phyloP scores from a whole-genome alignment of 2,113 vertebrate genomes.

The Antechinus flavipes region DNA sequence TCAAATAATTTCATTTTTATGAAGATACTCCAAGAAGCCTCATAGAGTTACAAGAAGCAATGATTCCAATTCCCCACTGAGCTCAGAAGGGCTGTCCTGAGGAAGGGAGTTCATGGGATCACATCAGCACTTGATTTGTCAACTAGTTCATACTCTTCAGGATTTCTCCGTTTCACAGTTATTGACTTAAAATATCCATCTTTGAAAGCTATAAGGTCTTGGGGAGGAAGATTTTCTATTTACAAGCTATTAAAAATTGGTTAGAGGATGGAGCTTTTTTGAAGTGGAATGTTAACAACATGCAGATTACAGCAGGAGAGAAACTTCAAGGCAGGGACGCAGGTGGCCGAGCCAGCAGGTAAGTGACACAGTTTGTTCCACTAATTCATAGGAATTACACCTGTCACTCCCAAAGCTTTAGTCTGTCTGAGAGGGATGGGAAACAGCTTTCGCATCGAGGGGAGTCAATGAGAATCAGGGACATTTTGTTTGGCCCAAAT shows the following conservation, averaged over 20 bases:
- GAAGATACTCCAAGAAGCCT: not conserved
- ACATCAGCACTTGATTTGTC: not conserved
- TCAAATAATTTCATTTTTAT: not conserved
- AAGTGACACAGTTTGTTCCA: not conserved
- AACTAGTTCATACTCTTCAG: constrained; percentile 11
- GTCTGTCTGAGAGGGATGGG: constrained; percentile 31
- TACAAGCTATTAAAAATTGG: constrained; percentile 49
- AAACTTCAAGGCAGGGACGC: constrained; percentile 1
- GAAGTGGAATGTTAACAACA: constrained; percentile 31
- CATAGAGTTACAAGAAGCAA: not conserved
- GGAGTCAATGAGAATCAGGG: constrained; percentile 38
- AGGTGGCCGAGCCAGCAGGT: constrained; percentile 55
- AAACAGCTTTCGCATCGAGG: constrained; percentile 25
- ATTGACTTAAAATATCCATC: not conserved
- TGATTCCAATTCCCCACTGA: not conserved
- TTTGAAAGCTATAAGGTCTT: not conserved
- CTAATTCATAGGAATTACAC: constrained; percentile 59
- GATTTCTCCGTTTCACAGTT: not conserved
- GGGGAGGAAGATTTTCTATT: constrained; percentile 58
- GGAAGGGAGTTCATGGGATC: not conserved
- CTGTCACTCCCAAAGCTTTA: constrained; percentile 54
- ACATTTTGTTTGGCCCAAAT: constrained; percentile 8
- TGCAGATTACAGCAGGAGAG: constrained; percentile 26
- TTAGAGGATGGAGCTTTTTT: constrained; percentile 42
- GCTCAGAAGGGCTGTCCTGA: not conserved